Evolutionary conservation across 1,140 invertebrate species (phyloP).

Genomic region (Sinonovacula constricta): DNA sequence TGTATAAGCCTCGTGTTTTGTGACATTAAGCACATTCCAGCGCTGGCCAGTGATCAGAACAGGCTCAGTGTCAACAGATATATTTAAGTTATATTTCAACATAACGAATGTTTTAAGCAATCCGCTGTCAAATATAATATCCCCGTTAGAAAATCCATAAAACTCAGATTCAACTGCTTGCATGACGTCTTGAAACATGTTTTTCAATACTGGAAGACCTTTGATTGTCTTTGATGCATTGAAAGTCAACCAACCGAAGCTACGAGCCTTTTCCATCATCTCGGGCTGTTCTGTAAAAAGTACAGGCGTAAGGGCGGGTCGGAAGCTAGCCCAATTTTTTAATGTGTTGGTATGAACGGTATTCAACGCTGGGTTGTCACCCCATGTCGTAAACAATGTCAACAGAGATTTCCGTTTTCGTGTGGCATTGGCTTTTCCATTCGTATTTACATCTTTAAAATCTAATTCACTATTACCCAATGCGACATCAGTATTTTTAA

Average conservation of each 20-base stretch:
- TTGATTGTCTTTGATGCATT: slow-evolving; percentile 11
- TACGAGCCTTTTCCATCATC: not conserved
- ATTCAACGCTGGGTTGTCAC: not conserved
- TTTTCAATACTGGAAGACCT: slow-evolving; percentile 50
- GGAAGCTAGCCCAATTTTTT: slow-evolving; percentile 42
- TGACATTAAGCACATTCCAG: slow-evolving; percentile 47
- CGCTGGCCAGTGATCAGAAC: slow-evolving; percentile 33
- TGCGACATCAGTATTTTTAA: too few species aligned
- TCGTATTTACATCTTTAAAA: too few species aligned
- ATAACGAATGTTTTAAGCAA: slow-evolving; percentile 27
- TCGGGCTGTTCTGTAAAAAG: slow-evolving; percentile 34
- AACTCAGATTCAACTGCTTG: slow-evolving; percentile 33
- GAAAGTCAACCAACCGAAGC: slow-evolving; percentile 23
- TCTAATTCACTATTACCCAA: too few species aligned
- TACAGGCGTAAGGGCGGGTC: slow-evolving; percentile 25
- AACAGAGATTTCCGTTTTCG: not conserved
- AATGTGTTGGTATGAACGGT: slow-evolving; percentile 32
- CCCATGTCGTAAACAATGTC: slow-evolving; percentile 34
- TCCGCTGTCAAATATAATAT: slow-evolving; percentile 47
- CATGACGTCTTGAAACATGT: slow-evolving; percentile 53
- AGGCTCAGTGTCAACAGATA: not conserved
- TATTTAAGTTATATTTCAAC: not conserved
- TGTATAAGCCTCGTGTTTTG: slow-evolving; percentile 7
- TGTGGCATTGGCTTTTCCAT: too few species aligned
- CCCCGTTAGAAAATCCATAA: slow-evolving; percentile 54